Conservation (phyloP, 2,113 vertebrate species). For the Ceratotherium simum region DNA sequence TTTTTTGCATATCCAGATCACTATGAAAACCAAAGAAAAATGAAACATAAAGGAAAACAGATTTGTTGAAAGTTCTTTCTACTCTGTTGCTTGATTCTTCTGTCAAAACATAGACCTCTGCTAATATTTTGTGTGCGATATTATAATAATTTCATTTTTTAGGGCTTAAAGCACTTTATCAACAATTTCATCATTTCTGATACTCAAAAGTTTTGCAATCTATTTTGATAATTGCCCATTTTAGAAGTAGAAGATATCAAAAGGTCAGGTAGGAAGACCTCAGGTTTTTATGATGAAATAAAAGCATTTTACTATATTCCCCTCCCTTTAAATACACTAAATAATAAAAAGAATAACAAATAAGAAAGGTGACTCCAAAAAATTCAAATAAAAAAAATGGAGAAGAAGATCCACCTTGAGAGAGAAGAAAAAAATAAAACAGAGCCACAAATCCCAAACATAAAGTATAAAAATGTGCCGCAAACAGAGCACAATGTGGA, state of each 20-base stretch:
- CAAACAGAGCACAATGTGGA: background rate
- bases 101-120: background rate
- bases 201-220: background rate
- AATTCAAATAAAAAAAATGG: background rate
- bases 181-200: conserved; percentile 1
- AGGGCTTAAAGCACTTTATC: background rate
- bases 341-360: background rate
- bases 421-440: background rate
- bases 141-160: background rate
- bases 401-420: conserved; percentile 17
- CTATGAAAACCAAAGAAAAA: background rate
- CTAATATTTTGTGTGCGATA: background rate
- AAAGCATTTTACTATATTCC: background rate
- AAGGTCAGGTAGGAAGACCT: background rate
- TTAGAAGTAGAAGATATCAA: background rate
- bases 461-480: background rate
- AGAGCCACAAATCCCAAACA: background rate
- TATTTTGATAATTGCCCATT: background rate
- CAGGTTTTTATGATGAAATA: background rate
- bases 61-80: background rate
- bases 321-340: background rate
- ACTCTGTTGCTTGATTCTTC: background rate
- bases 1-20: background rate
- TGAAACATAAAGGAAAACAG: background rate
- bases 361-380: background rate